phyloP scores from a whole-genome alignment of 2,797 vertebrate species.

The Alauda arvensis region DNA sequence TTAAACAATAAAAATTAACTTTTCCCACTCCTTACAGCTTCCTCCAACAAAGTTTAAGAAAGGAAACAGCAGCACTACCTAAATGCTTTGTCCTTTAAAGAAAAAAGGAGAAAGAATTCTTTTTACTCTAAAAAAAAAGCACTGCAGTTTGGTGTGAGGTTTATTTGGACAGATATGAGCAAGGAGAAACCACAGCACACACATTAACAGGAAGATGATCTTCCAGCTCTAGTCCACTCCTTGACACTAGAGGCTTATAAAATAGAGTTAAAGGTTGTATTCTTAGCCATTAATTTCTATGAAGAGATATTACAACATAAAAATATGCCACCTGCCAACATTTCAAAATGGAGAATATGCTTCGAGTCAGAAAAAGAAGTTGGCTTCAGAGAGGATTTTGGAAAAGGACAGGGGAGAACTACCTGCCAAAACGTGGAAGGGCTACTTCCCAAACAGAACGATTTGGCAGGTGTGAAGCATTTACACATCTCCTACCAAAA shows the following conservation, averaged over 20 bases:
- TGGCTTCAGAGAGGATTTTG: background rate
- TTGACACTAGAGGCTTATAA: background rate
- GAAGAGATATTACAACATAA: background rate
- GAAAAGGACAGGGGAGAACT: background rate
- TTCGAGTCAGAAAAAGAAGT: background rate
- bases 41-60: background rate
- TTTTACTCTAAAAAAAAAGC: background rate
- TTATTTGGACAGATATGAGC: accelerated
- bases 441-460: background rate
- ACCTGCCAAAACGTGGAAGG: background rate
- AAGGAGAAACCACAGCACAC: background rate
- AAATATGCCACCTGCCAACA: background rate
- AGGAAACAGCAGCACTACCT: background rate
- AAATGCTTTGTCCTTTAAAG: background rate
- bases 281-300: background rate
- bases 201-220: background rate
- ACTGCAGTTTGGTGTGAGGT: background rate
- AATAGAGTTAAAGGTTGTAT: background rate
- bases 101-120: background rate
- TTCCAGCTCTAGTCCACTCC: background rate
- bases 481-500: background rate
- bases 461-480: background rate
- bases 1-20: background rate
- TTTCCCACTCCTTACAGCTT: background rate
- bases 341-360: background rate